Evolutionary conservation across 1,140 invertebrate species (phyloP).

Genomic region (Teleogryllus occipitalis): DNA sequence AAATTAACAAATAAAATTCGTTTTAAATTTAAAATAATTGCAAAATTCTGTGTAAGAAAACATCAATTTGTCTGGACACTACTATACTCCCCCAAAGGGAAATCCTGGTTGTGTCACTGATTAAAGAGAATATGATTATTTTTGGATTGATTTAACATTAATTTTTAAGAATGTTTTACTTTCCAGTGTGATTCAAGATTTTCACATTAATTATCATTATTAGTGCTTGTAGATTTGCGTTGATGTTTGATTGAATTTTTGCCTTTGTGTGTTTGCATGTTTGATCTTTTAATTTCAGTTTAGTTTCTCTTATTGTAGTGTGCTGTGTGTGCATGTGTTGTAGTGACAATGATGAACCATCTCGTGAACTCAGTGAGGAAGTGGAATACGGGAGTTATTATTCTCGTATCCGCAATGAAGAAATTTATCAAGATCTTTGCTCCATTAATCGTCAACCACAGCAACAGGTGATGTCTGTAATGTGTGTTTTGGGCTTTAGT

Average conservation of each 20-base stretch:
- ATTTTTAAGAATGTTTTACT: too few species aligned
- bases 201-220: slow-evolving; percentile 17
- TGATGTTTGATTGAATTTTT: neutral
- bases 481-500: neutral
- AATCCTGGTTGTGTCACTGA: too few species aligned
- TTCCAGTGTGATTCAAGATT: slow-evolving; percentile 30
- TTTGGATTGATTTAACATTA: too few species aligned
- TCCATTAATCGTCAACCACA: slow-evolving; percentile 38
- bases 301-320: slow-evolving; percentile 7
- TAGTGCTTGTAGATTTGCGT: slow-evolving; percentile 27
- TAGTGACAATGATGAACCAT: slow-evolving; percentile 19
- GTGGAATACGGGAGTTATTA: slow-evolving; percentile 56
- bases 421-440: slow-evolving; percentile 76
- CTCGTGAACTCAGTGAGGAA: slow-evolving; percentile 34
- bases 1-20: too few species aligned
- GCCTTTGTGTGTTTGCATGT: neutral
- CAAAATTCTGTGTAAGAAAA: too few species aligned
- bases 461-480: slow-evolving; percentile 18
- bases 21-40: too few species aligned
- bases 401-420: slow-evolving; percentile 60
- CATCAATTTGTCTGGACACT: too few species aligned
- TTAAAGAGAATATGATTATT: too few species aligned
- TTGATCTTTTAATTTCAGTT: neutral
- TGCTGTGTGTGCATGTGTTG: slow-evolving; percentile 21
- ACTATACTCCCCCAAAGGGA: too few species aligned